A percentile compares a stretch with the other conserved stretches of the same genome.
These are phyloP conservation scores for Ophiothrix spiculata DNA, from an alignment of 35 echinoderm and acorn worm species.

Conservation along the genomic window DNA sequence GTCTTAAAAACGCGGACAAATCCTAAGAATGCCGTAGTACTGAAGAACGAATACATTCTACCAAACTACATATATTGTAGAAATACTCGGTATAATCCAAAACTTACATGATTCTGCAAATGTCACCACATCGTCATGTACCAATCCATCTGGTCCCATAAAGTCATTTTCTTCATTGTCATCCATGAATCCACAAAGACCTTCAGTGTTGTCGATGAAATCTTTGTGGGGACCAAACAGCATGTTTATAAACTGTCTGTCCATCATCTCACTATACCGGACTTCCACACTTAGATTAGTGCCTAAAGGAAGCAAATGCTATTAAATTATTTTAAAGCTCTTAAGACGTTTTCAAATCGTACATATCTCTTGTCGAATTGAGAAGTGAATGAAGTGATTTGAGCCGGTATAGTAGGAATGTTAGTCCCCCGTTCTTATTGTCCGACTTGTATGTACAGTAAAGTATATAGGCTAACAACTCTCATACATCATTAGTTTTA, in stretches of 20 bases:
- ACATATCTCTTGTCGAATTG: background rate
- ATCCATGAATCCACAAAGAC: slow-evolving; percentile 15
- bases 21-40: background rate
- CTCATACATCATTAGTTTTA: background rate
- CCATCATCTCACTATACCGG: background rate
- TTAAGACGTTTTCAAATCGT: too few species aligned
- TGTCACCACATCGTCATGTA: background rate
- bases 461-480: background rate
- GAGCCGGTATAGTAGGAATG: background rate
- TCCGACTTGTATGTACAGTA: background rate
- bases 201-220: slow-evolving; percentile 1
- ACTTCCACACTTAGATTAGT: background rate
- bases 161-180: slow-evolving; percentile 2
- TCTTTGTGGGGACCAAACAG: background rate
- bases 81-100: background rate
- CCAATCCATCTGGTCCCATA: background rate
- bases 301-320: background rate
- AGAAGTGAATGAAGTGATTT: background rate
- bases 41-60: background rate
- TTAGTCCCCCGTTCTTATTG: background rate
- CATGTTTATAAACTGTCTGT: background rate
- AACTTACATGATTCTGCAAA: slow-evolving; percentile 18
- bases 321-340: too few species aligned
- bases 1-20: too few species aligned
- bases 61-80: background rate